Base-by-base conservation (phyloP, 2,797 vertebrate species). In the Streptopelia turtur region DNA sequence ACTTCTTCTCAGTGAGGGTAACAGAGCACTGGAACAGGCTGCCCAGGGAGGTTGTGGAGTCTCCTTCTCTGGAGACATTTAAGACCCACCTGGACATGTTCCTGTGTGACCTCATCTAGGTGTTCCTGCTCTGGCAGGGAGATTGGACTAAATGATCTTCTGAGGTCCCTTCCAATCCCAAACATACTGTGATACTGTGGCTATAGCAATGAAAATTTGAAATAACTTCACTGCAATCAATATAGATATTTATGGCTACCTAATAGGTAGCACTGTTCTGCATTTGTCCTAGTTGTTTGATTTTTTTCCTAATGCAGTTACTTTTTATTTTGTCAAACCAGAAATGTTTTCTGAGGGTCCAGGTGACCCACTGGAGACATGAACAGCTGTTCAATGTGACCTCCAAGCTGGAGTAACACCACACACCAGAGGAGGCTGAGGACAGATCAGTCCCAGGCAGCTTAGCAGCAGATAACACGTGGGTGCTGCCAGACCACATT, bases 371-470 rank as follows among this genome's bases (percentile, higher is more conserved):
- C 11, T 39, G 24, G 31, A 23, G 17, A 15, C 20, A 16, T 0
- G 2, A 61, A 24, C 9, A 47, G 30, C 37, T 35, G 12, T 56
- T 61, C n/a, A 30, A 43, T 31, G 28, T 31, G 23, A 64, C 9
- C 10, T 41, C 30, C 18, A 15, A 39, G 75, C 70, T 49, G 61
- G 43, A 69, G 33, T 57, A 41, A 52, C 8, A 13, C 47, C 12
- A 0, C 5, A 13, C 5, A 11, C 39, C 39, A 12, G 16, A 0
- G 2, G 14, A 53, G 14, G 18, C 45, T 41, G 43, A 21, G 31
- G 12, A 20, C 1, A 0, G 37, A 39, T 17, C 65, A 52, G 56
- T 8, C 9, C n/a, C 8, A 16, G 30, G 17, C n/a, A 30, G n/a
- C 20, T 50, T 17, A 55, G 57, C 23, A 57, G n/a, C 24, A 83